These are phyloP conservation scores for Silurus aristotelis DNA, from an alignment of 2,797 vertebrate genomes.

Conservation along the genomic window DNA sequence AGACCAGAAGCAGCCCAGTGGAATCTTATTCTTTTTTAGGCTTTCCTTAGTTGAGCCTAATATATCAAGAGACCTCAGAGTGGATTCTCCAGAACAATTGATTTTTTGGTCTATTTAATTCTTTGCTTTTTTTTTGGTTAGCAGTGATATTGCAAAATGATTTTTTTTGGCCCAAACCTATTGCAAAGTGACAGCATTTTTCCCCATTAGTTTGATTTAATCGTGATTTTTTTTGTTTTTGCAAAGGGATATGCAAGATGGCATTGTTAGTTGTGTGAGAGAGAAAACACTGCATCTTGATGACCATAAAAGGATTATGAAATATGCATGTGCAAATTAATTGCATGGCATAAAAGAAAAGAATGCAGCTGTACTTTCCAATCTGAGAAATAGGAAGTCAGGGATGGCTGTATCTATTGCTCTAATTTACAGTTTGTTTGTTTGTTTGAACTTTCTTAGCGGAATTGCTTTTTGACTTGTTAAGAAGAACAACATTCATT, in stretches of 20 bases:
- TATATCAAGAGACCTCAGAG: conserved; percentile 62
- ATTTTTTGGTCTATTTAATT: conserved; percentile 54
- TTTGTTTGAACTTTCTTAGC: neutral
- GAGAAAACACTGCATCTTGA: conserved; percentile 5
- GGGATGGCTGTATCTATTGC: neutral
- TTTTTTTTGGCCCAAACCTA: conserved; percentile 16
- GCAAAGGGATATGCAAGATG: neutral
- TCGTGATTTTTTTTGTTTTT: conserved; percentile 32
- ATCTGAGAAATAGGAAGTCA: neutral
- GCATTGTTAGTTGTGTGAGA: conserved; percentile 15
- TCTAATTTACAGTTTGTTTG: neutral
- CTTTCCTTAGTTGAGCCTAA: conserved; percentile 57
- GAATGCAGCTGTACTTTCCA: neutral
- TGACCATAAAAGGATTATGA: conserved; percentile 30
- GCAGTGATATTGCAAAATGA: conserved; percentile 33
- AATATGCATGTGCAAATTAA: conserved; percentile 30
- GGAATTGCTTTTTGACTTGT: neutral
- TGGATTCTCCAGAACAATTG: conserved; percentile 65
- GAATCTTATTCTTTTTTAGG: conserved; percentile 54
- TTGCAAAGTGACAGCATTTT: conserved; percentile 23
- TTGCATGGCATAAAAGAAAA: conserved; percentile 26
- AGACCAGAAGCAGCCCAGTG: conserved; percentile 55
- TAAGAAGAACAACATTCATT: neutral
- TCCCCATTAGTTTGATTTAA: conserved; percentile 39
- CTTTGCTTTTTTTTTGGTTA: conserved; percentile 28